Base-by-base conservation (phyloP, 2,113 vertebrate genomes). In the Geococcyx californianus region DNA sequence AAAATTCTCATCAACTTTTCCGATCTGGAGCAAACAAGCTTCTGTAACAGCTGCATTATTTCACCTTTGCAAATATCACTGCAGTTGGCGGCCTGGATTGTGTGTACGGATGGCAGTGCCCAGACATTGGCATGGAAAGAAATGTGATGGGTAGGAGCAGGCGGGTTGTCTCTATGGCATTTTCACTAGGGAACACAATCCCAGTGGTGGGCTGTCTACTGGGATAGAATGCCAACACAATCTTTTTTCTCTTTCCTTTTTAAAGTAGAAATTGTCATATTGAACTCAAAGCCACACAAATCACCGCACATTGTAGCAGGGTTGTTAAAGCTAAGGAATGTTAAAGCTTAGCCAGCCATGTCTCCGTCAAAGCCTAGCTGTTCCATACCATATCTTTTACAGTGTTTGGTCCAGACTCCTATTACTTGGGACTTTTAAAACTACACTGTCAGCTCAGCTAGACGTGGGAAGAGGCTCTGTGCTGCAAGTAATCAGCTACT, bases 41-140 rank as follows among this genome's bases (percentile, higher is more conserved):
- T 49, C 89, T 72, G 28, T 16, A 81, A 29, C 76, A 93, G 88
- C 34, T 75, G 85, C 44, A 2, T 5, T 40, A 60, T 68, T 92
- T 94, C 83, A 95, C 79, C 92, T 95, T 89, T 79, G 47, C 88
- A 96, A 96, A 93, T 84, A 60, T 74, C 91, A 76, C 74, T 5
- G 63, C 79, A 80, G 68, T 29, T 23, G 5, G 86, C 83, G 90
- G 92, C 76, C 72, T 29, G n/a, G 36, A 10, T 84, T 75, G 36
- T 68, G 40, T 0, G 0, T 68, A 63, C 0, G 10, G 90, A 44
- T 31, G 67, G 81, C 47, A 70, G 33, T 8, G 68, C 55, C 64
- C 79, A 96, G 87, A n/a, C 86, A 76, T 63, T 78, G 90, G 80
- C 44, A 75, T 8, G 88, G 95, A 92, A 94, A 81, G 88, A 3